These are phyloP conservation scores for Platycnemis pennipes DNA, from an alignment of 2,888 invertebrate genomes.

Conservation along the genomic window DNA sequence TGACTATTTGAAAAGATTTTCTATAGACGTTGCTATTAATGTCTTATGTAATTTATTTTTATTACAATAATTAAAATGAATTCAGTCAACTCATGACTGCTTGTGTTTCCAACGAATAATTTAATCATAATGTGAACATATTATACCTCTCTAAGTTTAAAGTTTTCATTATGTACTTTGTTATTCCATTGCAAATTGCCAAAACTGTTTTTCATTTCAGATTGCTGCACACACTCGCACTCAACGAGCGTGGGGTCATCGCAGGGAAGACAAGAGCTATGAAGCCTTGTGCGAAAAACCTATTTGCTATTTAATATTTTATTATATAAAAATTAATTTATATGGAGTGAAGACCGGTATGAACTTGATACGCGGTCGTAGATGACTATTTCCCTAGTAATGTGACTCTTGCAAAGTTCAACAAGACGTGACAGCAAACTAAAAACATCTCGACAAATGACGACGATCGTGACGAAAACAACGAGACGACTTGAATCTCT, in stretches of 20 bases:
- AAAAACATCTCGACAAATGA: not conserved
- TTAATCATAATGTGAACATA: too few relatives aligned
- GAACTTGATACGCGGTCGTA: not conserved
- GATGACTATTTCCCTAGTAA: not conserved
- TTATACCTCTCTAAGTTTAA: too few relatives aligned
- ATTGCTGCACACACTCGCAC: slow-evolving; percentile 57
- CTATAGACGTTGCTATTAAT: too few relatives aligned
- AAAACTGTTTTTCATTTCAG: slow-evolving; percentile 39
- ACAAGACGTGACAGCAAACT: slow-evolving; percentile 4
- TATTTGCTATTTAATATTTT: slow-evolving; percentile 66
- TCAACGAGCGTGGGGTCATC: slow-evolving; percentile 43
- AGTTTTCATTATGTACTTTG: too few relatives aligned
- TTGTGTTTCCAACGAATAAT: too few relatives aligned
- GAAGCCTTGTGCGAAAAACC: slow-evolving; percentile 43
- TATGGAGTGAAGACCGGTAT: slow-evolving; percentile 38
- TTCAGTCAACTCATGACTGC: too few relatives aligned
- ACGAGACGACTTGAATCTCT: not conserved
- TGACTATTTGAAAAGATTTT: too few relatives aligned
- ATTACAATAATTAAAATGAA: too few relatives aligned
- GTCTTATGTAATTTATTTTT: too few relatives aligned
- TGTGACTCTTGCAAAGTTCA: not conserved
- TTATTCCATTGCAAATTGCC: too few relatives aligned
- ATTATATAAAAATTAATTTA: slow-evolving; percentile 59
- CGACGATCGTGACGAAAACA: not conserved
- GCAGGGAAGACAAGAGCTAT: slow-evolving; percentile 44